These are phyloP conservation scores for Amphipyra berbera DNA, from an alignment of 2,888 invertebrate genomes.

Conservation along the genomic window DNA sequence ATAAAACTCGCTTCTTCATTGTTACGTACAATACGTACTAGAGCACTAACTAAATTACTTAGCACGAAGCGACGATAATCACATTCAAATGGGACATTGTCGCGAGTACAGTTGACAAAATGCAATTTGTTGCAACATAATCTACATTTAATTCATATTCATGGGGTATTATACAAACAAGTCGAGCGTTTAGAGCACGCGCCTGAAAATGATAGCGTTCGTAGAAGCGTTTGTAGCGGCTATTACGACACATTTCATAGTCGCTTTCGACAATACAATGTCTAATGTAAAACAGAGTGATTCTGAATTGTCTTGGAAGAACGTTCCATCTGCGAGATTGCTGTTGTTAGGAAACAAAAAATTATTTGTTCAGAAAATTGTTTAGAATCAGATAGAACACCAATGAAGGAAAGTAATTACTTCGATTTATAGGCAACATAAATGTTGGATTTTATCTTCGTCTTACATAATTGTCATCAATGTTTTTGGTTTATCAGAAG, in stretches of 20 bases:
- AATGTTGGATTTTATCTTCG: background rate
- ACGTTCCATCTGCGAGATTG: slow-evolving; percentile 50
- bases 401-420: slow-evolving; percentile 4
- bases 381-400: slow-evolving; percentile 21
- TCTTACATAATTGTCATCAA: background rate
- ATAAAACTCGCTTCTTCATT: slow-evolving; percentile 46
- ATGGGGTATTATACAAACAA: slow-evolving; percentile 55
- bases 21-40: slow-evolving; percentile 22
- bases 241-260: slow-evolving; percentile 57
- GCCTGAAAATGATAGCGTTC: slow-evolving; percentile 54
- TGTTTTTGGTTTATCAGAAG: background rate
- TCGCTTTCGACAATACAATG: slow-evolving; percentile 55
- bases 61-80: slow-evolving; percentile 41
- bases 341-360: slow-evolving; percentile 38
- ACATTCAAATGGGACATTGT: slow-evolving; percentile 54
- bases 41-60: slow-evolving; percentile 47
- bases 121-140: slow-evolving; percentile 57
- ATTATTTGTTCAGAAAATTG: slow-evolving; percentile 21
- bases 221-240: slow-evolving; percentile 49
- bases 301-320: slow-evolving; percentile 55
- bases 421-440: background rate
- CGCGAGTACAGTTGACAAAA: slow-evolving; percentile 45
- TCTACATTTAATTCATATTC: slow-evolving; percentile 58
- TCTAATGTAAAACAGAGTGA: slow-evolving; percentile 60
- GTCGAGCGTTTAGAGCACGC: slow-evolving; percentile 49